These are phyloP conservation scores for Subacronicta megacephala DNA, from an alignment of 2,888 invertebrate species.

Conservation along the genomic window DNA sequence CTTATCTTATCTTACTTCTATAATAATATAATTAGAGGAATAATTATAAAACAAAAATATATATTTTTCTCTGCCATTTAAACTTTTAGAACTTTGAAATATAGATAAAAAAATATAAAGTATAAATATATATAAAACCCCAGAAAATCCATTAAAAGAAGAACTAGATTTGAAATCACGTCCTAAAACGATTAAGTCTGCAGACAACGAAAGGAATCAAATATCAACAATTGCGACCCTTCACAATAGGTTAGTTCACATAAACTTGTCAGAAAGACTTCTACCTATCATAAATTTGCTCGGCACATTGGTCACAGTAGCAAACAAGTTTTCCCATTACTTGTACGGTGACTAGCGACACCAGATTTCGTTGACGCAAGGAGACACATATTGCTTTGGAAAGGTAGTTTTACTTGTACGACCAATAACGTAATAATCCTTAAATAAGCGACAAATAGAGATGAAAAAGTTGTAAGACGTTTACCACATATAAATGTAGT, in stretches of 20 bases:
- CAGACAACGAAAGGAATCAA: constrained; percentile 38
- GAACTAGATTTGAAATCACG: constrained; percentile 26
- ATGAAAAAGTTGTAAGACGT: constrained; percentile 7
- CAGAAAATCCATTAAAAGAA: constrained; percentile 13
- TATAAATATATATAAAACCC: too few species aligned
- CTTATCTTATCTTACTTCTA: too few species aligned
- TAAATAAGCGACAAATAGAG: constrained; percentile 24
- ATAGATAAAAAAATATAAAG: too few species aligned
- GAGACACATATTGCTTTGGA: constrained; percentile 39
- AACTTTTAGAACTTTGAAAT: too few species aligned
- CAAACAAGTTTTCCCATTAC: constrained; percentile 82
- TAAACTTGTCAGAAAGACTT: constrained; percentile 59
- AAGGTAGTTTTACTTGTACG: constrained; percentile 24
- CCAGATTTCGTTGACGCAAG: constrained; percentile 53
- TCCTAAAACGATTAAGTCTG: constrained; percentile 11
- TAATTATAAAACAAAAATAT: too few species aligned
- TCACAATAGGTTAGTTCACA: constrained; percentile 52
- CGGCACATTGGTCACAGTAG: constrained; percentile 59
- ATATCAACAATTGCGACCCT: constrained; percentile 50
- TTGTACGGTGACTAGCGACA: constrained; percentile 60
- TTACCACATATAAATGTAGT: background rate
- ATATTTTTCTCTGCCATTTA: too few species aligned
- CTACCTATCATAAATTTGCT: constrained; percentile 57
- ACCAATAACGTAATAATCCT: constrained; percentile 24
- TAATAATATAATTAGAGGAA: too few species aligned